Evolutionary conservation across 2,797 vertebrate genomes (phyloP), one percentile per base, ranked within the genome.

Genomic region (Muraenolepis orangiensis): DNA sequence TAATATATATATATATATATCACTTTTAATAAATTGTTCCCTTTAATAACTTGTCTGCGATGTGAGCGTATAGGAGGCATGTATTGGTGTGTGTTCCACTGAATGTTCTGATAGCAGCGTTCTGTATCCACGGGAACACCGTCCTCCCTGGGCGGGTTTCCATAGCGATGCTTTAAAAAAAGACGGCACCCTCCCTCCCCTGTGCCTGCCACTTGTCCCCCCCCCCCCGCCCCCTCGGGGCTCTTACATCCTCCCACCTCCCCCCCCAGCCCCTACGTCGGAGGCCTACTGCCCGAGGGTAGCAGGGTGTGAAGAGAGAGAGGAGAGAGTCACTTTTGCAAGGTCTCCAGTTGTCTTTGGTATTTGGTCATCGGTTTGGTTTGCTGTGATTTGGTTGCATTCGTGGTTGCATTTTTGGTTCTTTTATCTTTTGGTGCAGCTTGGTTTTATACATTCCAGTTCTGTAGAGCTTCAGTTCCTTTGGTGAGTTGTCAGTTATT

Each of bases 71-170:
- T 38, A 57, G 51, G 51, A 57, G 20, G 23, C n/a, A 2, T 57
- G n/a, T 57, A 20, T 57, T 91, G 85, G 87, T 91, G 91, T 92
- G 88, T 92, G 92, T 94, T 93, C 89, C 90, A 89, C 87, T 92
- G 83, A 91, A 90, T 90, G 90, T 93, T 90, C 83, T 89, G 89
- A 86, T 94, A 94, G 93, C 93, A 94, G 92, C 93, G 91, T 91
- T 94, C 91, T 90, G 91, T 91, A 89, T 92, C 89, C 91, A 91
- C 86, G 72, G 91, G 90, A 92, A 90, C 88, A 88, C 91, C 90
- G 81, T 92, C 92, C 89, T 31, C 91, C 90, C 83, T 87, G 89
- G 90, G 93, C 87, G 85, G n/a, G n/a, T 93, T 92, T 92, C 90
- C 82, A 92, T 91, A 92, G 91, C 87, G 78, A 91, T 89, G 89